Evolutionary conservation across 1,140 invertebrate species (phyloP).

Genomic region (Macrostomum lignano): DNA sequence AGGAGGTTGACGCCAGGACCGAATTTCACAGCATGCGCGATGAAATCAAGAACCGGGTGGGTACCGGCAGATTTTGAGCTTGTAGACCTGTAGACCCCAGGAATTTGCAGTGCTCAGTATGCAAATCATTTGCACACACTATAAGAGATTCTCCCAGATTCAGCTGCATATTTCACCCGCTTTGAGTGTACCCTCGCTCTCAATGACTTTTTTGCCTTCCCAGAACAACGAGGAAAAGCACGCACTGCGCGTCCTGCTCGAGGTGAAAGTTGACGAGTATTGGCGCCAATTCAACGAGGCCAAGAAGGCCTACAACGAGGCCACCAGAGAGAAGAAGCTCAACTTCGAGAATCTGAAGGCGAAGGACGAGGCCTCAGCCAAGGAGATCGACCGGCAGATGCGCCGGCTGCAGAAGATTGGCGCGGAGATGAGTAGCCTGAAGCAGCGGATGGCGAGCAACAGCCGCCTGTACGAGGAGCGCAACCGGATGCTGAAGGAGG

Average conservation of each 20-base stretch:
- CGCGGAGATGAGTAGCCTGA: conserved; percentile 15
- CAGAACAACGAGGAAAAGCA: conserved; percentile 29
- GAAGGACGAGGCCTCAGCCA: conserved; percentile 25
- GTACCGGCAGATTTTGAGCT: background rate
- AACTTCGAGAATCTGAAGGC: conserved; percentile 23
- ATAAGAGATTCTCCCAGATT: no score
- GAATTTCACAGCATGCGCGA: conserved; percentile 26
- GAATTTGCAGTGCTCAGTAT: no score
- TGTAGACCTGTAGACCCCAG: background rate
- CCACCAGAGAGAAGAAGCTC: conserved; percentile 22
- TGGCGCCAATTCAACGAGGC: conserved; percentile 21
- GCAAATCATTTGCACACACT: no score
- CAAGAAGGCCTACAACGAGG: conserved; percentile 21
- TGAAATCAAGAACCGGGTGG: conserved; percentile 29
- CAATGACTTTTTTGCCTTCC: no score
- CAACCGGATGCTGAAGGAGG: conserved; percentile 19
- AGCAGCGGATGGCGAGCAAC: conserved; percentile 18
- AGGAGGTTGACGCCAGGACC: conserved; percentile 23
- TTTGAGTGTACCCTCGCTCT: no score
- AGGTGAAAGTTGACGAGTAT: conserved; percentile 18
- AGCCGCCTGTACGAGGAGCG: conserved; percentile 21
- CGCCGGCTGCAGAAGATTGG: conserved; percentile 22
- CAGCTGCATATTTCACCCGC: no score
- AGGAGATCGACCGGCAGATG: conserved; percentile 26
- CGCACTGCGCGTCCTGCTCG: conserved; percentile 17